Base-by-base conservation (phyloP, 1,140 invertebrate species). In the Triops longicaudatus region DNA sequence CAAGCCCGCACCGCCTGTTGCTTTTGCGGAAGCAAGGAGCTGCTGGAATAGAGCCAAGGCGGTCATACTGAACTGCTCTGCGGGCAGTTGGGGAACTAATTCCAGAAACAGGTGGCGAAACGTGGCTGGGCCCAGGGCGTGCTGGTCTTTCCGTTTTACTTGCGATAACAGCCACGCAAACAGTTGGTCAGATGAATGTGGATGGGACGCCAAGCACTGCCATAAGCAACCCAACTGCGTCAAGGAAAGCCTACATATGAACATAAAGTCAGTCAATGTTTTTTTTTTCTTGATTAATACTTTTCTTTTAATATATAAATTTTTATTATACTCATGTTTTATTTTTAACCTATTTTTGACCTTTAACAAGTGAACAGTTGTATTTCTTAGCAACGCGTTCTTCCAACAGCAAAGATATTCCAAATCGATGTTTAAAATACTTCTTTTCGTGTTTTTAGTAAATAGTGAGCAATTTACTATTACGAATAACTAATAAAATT, bases 91-190 rank as follows among this genome's bases (percentile, higher is more conserved):
- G 0, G 95, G 94, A 82, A 97, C 88, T 86, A 97, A 96, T 81
- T 93, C 90, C 26, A 94, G 85, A 82, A 97, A 96, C 6, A 98
- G 87, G 81, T 96, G 92, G 80, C 94, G 90, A 26, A 97, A 86
- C 0, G 93, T 92, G 77, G 96, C 93, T 76, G 93, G 86, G 2
- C 91, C 91, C 0, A 98, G 84, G 0, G 95, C 95, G 85, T 97
- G 95, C 80, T 94, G 90, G 74, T 97, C 95, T n/a, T 93, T 84
- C 75, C 83, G 83, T 42, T 81, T 77, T 4, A 81, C 80, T 84
- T 98, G 95, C 17, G 90, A 91, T 9, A 96, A 86, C 44, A 98
- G 85, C 95, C 96, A 98, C 79, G 91, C 93, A 82, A 97, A 95
- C 22, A 97, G 88, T 81, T 97, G 95, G 83, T 98, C 95, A 0